Evolutionary conservation across 2,888 invertebrate genomes (phyloP), one percentile per base, ranked within the genome.

Genomic region (Tinea semifulvella): DNA sequence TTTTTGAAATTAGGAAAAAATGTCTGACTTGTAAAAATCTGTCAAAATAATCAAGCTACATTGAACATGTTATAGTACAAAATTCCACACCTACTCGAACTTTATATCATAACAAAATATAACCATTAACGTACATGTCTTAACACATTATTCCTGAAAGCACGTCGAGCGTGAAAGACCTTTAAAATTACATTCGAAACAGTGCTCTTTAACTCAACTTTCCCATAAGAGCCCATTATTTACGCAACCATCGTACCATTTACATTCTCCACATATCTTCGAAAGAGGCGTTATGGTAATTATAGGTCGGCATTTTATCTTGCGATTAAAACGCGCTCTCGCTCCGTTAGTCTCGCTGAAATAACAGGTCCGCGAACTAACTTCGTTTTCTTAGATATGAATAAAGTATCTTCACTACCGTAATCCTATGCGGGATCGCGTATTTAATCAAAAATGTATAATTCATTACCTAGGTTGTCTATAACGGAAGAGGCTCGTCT

Each of bases 221-320:
- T 77, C 76, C 75, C 76, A 77, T 76, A 80, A 77, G 77, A 79
- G 77, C 70, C 79, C 76, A 80, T 80, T 79, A 80, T 80, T 80
- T 77, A 77, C 76, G 69, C 57, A 77, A 71, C 70, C 71, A 79
- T 71, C 71, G 77, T 74, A 77, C 77, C 79, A 77, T 80, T 79
- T 79, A 77, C 75, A 80, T 76, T 75, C 75, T 73, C 75, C 71
- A 77, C 79, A 76, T 79, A 79, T 80, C 76, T 79, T 76, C 76
- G 75, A 67, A 75, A 76, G 72, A 68, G 76, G 72, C 67, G 71
- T 74, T 79, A 80, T 80, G 79, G 76, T 79, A 80, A 80, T 80
- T 80, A 77, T 65, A 73, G 77, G 77, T 79, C 76, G 77, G 72
- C 76, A 76, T 77, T 79, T 79, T 80, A 79, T 77, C 77, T 73